Conservation (phyloP, 1,140 invertebrate species). For the Psix sp. region DNA sequence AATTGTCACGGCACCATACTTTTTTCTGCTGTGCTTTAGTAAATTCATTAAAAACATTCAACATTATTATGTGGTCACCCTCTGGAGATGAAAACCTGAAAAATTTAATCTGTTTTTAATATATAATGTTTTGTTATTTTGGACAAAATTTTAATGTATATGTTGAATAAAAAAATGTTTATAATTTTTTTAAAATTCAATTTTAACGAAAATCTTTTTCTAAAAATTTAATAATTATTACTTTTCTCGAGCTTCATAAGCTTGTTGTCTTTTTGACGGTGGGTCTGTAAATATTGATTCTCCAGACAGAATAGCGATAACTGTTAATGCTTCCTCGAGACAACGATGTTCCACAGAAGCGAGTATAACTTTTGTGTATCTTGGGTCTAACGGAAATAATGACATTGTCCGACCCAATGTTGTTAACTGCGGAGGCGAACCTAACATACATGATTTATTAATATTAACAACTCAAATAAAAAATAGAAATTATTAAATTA, state of each 20-base stretch:
- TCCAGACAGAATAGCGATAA: conserved; percentile 83
- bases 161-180: no score
- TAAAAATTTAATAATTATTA: conserved; percentile 20
- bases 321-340: conserved; percentile 88
- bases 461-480: conserved; percentile 1
- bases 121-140: no score
- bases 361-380: conserved; percentile 90
- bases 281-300: conserved; percentile 81
- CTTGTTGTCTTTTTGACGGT: conserved; percentile 73
- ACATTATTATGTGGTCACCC: conserved; percentile 94
- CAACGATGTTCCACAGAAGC: conserved; percentile 87
- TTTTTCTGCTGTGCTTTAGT: conserved; percentile 85
- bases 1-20: conserved; percentile 95
- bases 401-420: conserved; percentile 90
- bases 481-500: no score
- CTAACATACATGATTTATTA: conserved; percentile 49
- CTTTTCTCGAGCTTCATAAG: conserved; percentile 67
- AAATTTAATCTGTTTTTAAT: conserved; percentile 1
- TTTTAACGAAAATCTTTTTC: no score
- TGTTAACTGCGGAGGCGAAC: conserved; percentile 83
- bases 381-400: conserved; percentile 94
- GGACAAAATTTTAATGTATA: no score
- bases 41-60: conserved; percentile 93
- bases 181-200: no score
- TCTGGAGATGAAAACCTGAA: conserved; percentile 89